phyloP scores from a whole-genome alignment of 2,888 invertebrate genomes.

The Nomada goodeniana region DNA sequence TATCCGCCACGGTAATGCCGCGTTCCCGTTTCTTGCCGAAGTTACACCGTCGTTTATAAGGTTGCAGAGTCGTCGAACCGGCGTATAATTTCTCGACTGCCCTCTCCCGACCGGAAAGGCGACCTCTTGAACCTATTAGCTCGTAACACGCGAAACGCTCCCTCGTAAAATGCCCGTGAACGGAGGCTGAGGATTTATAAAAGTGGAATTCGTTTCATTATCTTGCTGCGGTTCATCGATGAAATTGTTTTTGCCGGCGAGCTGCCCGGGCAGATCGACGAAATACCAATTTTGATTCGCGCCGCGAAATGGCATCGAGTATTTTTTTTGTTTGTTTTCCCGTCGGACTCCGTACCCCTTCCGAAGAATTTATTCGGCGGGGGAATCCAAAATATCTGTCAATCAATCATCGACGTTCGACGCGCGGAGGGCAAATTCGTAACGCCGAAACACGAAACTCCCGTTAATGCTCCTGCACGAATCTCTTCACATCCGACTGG shows the following conservation, averaged over 20 bases:
- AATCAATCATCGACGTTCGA: too few relatives aligned
- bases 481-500: too few relatives aligned
- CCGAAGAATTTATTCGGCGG: too few relatives aligned
- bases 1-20: conserved; percentile 37
- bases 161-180: conserved; percentile 1
- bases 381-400: too few relatives aligned
- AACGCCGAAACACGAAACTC: too few relatives aligned
- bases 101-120: background rate
- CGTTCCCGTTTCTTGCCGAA: background rate
- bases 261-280: background rate
- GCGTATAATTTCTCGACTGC: conserved; percentile 1
- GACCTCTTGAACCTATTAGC: background rate
- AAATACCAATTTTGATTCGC: background rate
- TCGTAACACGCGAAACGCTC: background rate
- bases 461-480: too few relatives aligned
- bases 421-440: too few relatives aligned
- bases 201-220: background rate
- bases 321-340: too few relatives aligned
- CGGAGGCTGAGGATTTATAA: background rate
- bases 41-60: conserved; percentile 9
- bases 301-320: too few relatives aligned
- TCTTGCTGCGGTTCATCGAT: background rate
- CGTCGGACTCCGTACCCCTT: too few relatives aligned
- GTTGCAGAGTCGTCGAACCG: conserved; percentile 25
- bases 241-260: background rate